Evolutionary conservation across 2,888 invertebrate genomes (phyloP), one percentile per base, ranked within the genome.

Genomic region (Brenthis hecate): DNA sequence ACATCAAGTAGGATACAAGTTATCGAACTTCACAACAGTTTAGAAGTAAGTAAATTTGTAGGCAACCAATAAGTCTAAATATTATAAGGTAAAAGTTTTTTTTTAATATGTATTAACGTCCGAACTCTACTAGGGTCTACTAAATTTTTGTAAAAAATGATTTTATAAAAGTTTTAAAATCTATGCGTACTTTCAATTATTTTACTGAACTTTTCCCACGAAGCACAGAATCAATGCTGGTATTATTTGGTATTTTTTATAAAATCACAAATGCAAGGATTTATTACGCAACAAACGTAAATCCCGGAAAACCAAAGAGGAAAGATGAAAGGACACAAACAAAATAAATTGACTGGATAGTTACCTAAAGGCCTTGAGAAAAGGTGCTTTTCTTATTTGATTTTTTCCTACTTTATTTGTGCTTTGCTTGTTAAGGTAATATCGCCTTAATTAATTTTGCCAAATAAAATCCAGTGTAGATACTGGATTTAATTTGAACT

Each of bases 321-420:
- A 58, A 47, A 66, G 54, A 66, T 58, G 53, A 65, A 65, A 28
- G 50, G 62, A 36, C 16, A 51, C 51, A 62, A 62, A 66, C 65
- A 47, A 66, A 66, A 66, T 66, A 66, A 65, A 66, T 54, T 66
- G 28, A 28, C 28, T 57, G 54, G 13, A 66, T 66, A 66, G 58
- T 58, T 58, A 66, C 53, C 48, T 57, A 13, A 54, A 60, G 47
- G 14, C 48, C 47, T 54, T 32, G 32, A 47, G 56, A 48, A 48
- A 48, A 48, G 54, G 54, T 11, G 28, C 28, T 51, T 11, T 43
- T 43, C 4, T 57, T 65, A 32, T 51, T 57, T 51, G 56, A 51
- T 43, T 62, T 43, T 65, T 23, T 14, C 0, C 8, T 19, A 32
- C 8, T 53, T 47, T 28, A 19, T 19, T 56, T 16, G 54, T 11